Evolutionary conservation across 64 coral and sea anemone species (phyloP), one percentile per base, ranked within the genome.

Genomic region (Montipora foliosa): DNA sequence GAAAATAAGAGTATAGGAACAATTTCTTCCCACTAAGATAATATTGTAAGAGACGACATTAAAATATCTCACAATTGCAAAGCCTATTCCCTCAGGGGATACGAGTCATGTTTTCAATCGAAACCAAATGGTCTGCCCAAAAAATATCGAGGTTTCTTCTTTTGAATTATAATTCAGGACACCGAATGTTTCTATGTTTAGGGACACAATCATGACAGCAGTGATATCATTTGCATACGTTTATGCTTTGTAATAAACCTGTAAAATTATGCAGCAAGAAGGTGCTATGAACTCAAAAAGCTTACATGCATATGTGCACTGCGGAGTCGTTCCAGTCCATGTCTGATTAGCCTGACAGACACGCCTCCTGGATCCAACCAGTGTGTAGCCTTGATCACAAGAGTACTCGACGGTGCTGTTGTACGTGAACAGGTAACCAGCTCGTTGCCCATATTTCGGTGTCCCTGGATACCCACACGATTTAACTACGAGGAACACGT

Each of bases 391-490:
- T 14, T 58, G 55, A 16, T 83, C 19, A 60, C 95, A 97, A 1
- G 89, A 73, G 48, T 92, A 97, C 13, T 82, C 83, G 2, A 94
- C 89, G 8, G 51, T 67, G 52, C 61, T 74, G 17, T 85, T 79
- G 20, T 92, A 72, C 4, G 55, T 53, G 17, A 84, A 97, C 5
- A 94, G 69, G 50, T 62, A 79, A 6, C 95, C 90, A 49, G 61
- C 46, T 68, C 88, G 88, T 64, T 48, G 50, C 50, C 95, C 95
- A 89, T 94, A 44, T 3, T 12, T n/a, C 51, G 89, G 92, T 21
- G 69, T 84, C 82, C 89, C 95, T 29, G 92, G 95, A 22, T 94
- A 21, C 14, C 95, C 89, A 89, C 95, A 97, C 46, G 77, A 78
- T 67, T 75, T 97, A 2, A 76, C 95, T 96, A 60, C 14, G 19